Evolutionary conservation across 2,888 invertebrate genomes (phyloP), one percentile per base, ranked within the genome.

Genomic region (Diaphora mendica): DNA sequence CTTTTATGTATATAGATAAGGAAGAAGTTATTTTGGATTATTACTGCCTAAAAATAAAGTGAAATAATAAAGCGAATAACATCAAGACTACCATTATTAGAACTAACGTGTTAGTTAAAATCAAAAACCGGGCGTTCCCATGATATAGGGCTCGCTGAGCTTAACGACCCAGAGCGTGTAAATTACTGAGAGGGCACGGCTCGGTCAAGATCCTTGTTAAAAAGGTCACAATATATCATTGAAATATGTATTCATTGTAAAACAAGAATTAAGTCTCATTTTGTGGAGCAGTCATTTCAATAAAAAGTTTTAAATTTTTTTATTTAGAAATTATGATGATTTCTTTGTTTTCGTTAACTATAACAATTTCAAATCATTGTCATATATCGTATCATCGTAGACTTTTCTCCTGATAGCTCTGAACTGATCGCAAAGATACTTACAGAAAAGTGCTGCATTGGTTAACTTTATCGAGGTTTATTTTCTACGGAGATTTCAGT

Each of bases 171-270:
- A 44, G 26, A n/a, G 20, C 68, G 11, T 30, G 30, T 17, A 51
- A 39, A 35, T 71, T 73, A 68, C 71, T 73, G 30, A 13, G 15
- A 75, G 65, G 42, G 55, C 72, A 72, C 17, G 23, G 44, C 48
- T 30, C 62, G 30, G 26, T 67, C 23, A 67, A 48, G 30, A 67
- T 67, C 30, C 67, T 30, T 67, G 33, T 67, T 30, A 48, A 15
- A 48, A 30, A 67, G 67, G 30, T 67, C 20, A 23, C 20, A 67
- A 33, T 67, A 48, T 48, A 67, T 44, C 30, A 48, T 62, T 15
- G 23, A 48, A 30, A 48, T 67, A 48, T 67, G 15, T 26, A 59
- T 59, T 26, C 23, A 59, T 3, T 26, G 11, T 26, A 26, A 59
- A 59, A 59, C 55, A 59, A 59, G 55, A 13, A 26, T 59, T 55